Base-by-base conservation (phyloP, 2,888 invertebrate species). In the Archaeoteleia sp. region DNA sequence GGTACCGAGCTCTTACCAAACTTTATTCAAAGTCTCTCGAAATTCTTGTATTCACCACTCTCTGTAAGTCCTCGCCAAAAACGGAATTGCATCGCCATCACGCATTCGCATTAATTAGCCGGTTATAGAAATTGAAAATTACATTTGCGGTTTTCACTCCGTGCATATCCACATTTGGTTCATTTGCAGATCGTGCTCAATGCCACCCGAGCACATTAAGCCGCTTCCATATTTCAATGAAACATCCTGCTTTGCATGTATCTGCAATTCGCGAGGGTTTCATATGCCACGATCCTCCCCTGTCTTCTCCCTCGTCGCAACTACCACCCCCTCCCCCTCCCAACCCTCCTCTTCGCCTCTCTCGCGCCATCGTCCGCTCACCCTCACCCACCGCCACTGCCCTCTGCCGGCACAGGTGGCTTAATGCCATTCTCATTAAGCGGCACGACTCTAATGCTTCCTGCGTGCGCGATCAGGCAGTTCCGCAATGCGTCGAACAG, bases 181-280 rank as follows among this genome's bases (percentile, higher is more conserved):
- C 63, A 68, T 68, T 68, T 68, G 60, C 60, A 68, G 60, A 68
- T 68, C 68, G 55, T 62, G 58, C 60, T 63, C 54, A 37, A 58
- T 68, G 60, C 58, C 62, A 67, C 57, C 58, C 53, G 54, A 57
- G 68, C 57, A 54, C 70, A 72, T 73, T 70, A 72, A 73, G 72
- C 74, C 73, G 74, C 72, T 72, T 72, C 75, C 75, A 73, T 79
- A 77, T 79, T 78, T 78, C 77, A 78, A 76, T 77, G 74, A 74
- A 77, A 77, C 70, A 71, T 75, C 69, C 71, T 74, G 71, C 71
- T 72, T 70, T 71, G 69, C 74, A 74, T 73, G 76, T 75, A 75
- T 77, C 72, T 74, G 70, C 74, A 74, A 71, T 70, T 71, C 67
- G 67, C 63, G 68, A 63, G 63, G 63, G 62, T 67, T 58, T 57